phyloP scores from a whole-genome alignment of 1,140 invertebrate genomes.

The Drusus annulatus region DNA sequence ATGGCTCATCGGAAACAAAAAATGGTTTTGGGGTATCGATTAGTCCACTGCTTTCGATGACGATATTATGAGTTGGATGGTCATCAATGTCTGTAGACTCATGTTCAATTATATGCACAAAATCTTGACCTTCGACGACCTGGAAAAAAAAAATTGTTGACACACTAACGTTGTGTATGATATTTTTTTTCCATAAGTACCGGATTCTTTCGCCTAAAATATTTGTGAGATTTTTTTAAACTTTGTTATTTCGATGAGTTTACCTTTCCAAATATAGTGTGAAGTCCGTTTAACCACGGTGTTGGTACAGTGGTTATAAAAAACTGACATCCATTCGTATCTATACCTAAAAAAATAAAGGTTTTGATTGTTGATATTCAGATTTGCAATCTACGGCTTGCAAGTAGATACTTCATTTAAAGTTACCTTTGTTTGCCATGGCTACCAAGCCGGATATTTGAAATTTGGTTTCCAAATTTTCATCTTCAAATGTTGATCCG shows the following conservation, averaged over 20 bases:
- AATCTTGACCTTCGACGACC: slow-evolving; percentile 85
- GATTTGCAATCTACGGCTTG: too few species aligned
- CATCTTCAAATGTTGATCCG: slow-evolving; percentile 93
- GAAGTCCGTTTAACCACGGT: slow-evolving; percentile 92
- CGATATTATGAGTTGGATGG: slow-evolving; percentile 76
- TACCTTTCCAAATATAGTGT: slow-evolving; percentile 96
- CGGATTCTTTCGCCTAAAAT: too few species aligned
- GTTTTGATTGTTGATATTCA: neutral
- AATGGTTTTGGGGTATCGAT: slow-evolving; percentile 75
- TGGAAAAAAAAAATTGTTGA: slow-evolving; percentile 60
- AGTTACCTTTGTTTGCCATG: slow-evolving; percentile 93
- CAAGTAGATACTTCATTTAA: neutral
- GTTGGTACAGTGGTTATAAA: slow-evolving; percentile 93
- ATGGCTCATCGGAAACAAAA: slow-evolving; percentile 79
- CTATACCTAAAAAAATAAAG: slow-evolving; percentile 67
- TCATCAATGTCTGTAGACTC: slow-evolving; percentile 84
- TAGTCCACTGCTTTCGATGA: slow-evolving; percentile 78
- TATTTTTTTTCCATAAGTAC: neutral
- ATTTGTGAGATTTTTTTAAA: neutral
- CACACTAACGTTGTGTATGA: neutral
- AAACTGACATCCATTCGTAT: slow-evolving; percentile 96
- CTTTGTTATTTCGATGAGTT: neutral
- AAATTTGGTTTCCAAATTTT: slow-evolving; percentile 94
- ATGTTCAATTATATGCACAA: slow-evolving; percentile 89
- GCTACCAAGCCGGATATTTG: slow-evolving; percentile 90